phyloP scores from a whole-genome alignment of 2,113 vertebrate species.

The Oreotrochilus melanogaster region DNA sequence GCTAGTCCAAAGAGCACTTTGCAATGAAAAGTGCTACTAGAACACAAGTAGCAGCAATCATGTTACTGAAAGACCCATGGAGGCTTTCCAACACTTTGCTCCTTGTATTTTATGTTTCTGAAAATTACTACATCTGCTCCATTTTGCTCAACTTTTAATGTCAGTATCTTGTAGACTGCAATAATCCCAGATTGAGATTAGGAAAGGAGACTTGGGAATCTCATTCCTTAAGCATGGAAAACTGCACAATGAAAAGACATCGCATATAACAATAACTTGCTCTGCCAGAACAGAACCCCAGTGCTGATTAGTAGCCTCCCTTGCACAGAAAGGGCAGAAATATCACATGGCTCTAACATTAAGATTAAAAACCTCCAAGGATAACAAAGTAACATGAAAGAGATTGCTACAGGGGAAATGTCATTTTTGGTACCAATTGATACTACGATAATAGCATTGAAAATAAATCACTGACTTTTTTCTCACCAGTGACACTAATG shows the following conservation, averaged over 20 bases:
- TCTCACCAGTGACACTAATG: neutral
- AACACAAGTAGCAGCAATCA: neutral
- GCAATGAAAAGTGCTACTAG: neutral
- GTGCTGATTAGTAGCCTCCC: neutral
- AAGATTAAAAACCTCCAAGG: conserved; percentile 54
- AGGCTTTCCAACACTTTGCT: neutral
- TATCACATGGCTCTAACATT: neutral
- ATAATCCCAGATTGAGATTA: neutral
- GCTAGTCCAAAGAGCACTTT: neutral
- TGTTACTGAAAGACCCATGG: neutral
- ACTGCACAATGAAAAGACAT: neutral
- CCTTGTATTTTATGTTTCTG: neutral
- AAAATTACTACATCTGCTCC: neutral
- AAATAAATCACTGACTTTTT: neutral
- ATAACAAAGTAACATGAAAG: conserved; percentile 8
- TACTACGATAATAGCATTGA: neutral
- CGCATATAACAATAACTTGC: neutral
- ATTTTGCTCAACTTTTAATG: neutral
- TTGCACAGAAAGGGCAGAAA: conserved; percentile 50
- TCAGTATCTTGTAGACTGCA: neutral
- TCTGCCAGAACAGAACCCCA: neutral
- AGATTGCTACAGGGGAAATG: conserved; percentile 24
- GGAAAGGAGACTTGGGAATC: neutral
- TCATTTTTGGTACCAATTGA: neutral
- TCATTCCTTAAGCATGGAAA: neutral